phyloP scores from a whole-genome alignment of 2,888 invertebrate species.

The Cheilosia urbana region DNA sequence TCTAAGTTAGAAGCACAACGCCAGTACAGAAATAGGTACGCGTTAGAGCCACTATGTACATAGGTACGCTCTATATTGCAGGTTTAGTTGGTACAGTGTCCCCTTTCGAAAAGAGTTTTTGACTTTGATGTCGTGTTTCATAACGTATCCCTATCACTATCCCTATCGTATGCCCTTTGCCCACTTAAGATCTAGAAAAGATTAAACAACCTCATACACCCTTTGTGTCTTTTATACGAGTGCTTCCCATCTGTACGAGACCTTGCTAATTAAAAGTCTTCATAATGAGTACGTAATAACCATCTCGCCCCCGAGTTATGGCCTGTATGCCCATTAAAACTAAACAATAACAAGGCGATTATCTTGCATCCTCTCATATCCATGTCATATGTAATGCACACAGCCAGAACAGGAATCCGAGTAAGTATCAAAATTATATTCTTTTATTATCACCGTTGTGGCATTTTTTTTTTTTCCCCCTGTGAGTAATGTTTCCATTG shows the following conservation, averaged over 20 bases:
- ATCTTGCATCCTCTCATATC: slow-evolving; percentile 60
- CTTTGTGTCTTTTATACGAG: not conserved
- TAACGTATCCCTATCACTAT: too few relatives aligned
- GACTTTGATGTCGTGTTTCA: too few relatives aligned
- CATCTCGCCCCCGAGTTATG: slow-evolving; percentile 68
- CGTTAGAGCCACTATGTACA: too few relatives aligned
- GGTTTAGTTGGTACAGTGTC: too few relatives aligned
- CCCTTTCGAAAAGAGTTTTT: too few relatives aligned
- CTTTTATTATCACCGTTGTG: slow-evolving; percentile 40
- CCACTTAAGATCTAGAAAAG: slow-evolving; percentile 23
- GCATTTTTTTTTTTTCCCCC: slow-evolving; percentile 20
- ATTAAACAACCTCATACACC: slow-evolving; percentile 25
- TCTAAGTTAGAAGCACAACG: too few relatives aligned
- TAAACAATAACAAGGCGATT: slow-evolving; percentile 50
- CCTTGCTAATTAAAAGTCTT: slow-evolving; percentile 58
- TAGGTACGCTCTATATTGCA: too few relatives aligned
- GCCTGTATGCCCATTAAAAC: slow-evolving; percentile 60
- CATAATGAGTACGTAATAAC: slow-evolving; percentile 67
- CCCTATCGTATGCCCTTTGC: too few relatives aligned
- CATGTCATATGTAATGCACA: slow-evolving; percentile 21
- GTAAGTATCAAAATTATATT: slow-evolving; percentile 52
- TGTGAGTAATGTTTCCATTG: slow-evolving; percentile 46
- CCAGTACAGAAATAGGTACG: too few relatives aligned
- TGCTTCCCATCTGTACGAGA: not conserved
- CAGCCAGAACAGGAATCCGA: slow-evolving; percentile 36